Evolutionary conservation across 2,888 invertebrate species (phyloP).

Genomic region (Gari tellinella): DNA sequence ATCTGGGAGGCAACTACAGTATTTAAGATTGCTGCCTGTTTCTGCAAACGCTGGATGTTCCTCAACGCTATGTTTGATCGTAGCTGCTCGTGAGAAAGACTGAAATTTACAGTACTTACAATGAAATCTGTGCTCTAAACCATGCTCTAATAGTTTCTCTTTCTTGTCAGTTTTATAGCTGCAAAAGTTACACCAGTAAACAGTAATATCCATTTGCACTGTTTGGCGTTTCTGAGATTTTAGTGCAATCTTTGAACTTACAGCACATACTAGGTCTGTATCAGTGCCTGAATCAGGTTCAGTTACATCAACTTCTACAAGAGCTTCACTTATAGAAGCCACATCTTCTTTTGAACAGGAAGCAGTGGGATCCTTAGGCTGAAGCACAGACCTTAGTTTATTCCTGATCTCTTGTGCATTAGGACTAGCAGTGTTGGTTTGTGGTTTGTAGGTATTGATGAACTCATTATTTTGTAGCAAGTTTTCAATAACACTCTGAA

Average conservation of each 20-base stretch:
- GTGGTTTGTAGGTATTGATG: too few species aligned
- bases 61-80: slow-evolving; percentile 70
- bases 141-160: slow-evolving; percentile 66
- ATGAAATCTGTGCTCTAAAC: slow-evolving; percentile 75
- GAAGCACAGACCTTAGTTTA: slow-evolving; percentile 42
- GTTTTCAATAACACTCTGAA: slow-evolving; percentile 66
- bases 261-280: slow-evolving; percentile 74
- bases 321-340: slow-evolving; percentile 58
- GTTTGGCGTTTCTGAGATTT: slow-evolving; percentile 60
- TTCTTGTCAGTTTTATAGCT: slow-evolving; percentile 70
- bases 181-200: slow-evolving; percentile 80
- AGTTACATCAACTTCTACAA: slow-evolving; percentile 66
- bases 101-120: slow-evolving; percentile 76
- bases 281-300: slow-evolving; percentile 54
- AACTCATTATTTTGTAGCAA: slow-evolving; percentile 51
- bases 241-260: slow-evolving; percentile 67
- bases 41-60: slow-evolving; percentile 65
- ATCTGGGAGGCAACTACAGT: slow-evolving; percentile 73
- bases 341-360: slow-evolving; percentile 62
- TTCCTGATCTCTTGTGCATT: neutral
- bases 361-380: slow-evolving; percentile 66
- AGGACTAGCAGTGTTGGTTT: too few species aligned
- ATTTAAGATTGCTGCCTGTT: slow-evolving; percentile 53
- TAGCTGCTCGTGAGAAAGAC: slow-evolving; percentile 75
- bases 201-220: slow-evolving; percentile 67